Evolutionary conservation across 2,797 vertebrate species (phyloP), one percentile per base, ranked within the genome.

Genomic region (Synanceia verrucosa): DNA sequence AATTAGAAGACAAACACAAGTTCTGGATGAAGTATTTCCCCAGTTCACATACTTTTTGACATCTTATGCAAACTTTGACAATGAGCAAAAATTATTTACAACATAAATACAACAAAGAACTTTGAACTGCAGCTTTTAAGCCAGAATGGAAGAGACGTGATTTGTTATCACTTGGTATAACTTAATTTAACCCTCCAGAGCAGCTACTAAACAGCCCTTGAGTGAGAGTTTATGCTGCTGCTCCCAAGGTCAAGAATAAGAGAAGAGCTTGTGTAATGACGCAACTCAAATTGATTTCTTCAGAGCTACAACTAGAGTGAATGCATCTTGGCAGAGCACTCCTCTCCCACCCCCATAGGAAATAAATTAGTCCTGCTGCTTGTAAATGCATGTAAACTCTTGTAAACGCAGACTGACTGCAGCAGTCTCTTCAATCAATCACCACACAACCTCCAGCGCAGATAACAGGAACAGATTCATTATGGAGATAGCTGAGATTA

Each of bases 351-450:
- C 37, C 23, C 41, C 14, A 68, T 84, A 79, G 78, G 33, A 73
- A 53, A 78, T 16, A 37, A 56, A 77, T 84, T 75, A 70, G 57
- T 50, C 19, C 62, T 19, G 36, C 52, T 69, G 65, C n/a, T n/a
- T n/a, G n/a, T n/a, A n/a, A n/a, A n/a, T 67, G 67, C 43, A 53
- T 59, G 60, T 60, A 43, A 57, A 60, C 37, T 31, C 72, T 63
- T 80, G 77, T 69, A 72, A 81, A 73, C n/a, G 18, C 58, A 29
- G 66, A 58, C 41, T 56, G 76, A 74, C 61, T 57, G 68, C 65
- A 37, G 59, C 61, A 24, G 36, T 37, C 23, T 62, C 60, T 57
- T 76, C 81, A 44, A 71, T 80, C 77, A 80, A 65, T 84, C 79
- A 53, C 34, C 44, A 31, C 41, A 29, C 48, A 46, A 55, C 55